These are phyloP conservation scores for Bradysia coprophila DNA, from an alignment of 1,140 invertebrate species.

Conservation along the genomic window DNA sequence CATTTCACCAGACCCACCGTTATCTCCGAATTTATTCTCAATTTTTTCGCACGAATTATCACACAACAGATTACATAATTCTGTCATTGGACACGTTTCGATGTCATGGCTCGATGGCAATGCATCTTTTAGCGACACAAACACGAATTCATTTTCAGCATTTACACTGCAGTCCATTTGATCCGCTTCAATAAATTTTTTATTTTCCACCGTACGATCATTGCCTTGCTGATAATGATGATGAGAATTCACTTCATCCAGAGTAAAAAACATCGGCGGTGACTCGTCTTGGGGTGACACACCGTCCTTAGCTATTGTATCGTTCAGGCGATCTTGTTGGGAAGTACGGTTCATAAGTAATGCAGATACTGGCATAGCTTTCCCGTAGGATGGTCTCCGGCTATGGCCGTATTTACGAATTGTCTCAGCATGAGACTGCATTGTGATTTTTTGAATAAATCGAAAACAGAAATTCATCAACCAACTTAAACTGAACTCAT, in stretches of 20 bases:
- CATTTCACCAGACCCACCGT: neutral
- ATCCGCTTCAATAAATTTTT: neutral
- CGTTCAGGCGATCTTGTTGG: neutral
- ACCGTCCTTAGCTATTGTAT: neutral
- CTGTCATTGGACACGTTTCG: slow-evolving; percentile 1
- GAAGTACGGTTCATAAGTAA: slow-evolving; percentile 12
- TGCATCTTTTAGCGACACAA: neutral
- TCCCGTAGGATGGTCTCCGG: slow-evolving; percentile 17
- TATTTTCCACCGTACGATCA: neutral
- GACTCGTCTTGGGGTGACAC: neutral
- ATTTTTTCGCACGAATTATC: slow-evolving; percentile 2
- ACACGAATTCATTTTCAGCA: neutral
- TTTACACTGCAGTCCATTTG: neutral
- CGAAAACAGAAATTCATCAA: no score
- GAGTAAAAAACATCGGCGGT: neutral
- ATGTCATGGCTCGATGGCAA: no score
- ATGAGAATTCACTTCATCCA: neutral
- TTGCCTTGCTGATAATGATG: no score
- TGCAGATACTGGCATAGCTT: slow-evolving; percentile 20
- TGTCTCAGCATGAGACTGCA: neutral
- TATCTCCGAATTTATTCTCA: neutral
- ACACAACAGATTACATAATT: slow-evolving; percentile 6
- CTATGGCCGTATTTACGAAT: slow-evolving; percentile 13
- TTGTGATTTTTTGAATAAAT: no score
- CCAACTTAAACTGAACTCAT: no score